Evolutionary conservation across 2,888 invertebrate species (phyloP).

Genomic region (Sycophila texana): DNA sequence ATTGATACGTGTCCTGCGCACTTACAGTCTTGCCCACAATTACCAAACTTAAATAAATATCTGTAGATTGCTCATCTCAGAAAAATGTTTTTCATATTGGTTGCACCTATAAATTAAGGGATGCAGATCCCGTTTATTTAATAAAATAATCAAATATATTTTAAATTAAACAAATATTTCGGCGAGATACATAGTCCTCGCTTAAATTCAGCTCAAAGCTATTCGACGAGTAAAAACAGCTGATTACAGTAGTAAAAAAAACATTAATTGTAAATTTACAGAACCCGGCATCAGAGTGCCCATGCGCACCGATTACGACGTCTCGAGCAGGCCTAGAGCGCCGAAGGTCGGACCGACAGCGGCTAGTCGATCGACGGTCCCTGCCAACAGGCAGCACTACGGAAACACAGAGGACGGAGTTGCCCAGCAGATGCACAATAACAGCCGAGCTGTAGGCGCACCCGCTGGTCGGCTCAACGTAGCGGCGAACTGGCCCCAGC

Average conservation of each 20-base stretch:
- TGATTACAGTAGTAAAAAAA: too few relatives aligned
- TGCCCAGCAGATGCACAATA: background rate
- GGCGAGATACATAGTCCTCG: too few relatives aligned
- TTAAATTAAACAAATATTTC: background rate
- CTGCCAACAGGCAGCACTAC: conserved; percentile 36
- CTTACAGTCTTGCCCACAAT: too few relatives aligned
- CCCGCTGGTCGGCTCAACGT: conserved; percentile 4
- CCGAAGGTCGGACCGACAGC: background rate
- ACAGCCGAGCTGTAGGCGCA: conserved; percentile 15
- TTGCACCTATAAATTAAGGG: too few relatives aligned
- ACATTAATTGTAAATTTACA: background rate
- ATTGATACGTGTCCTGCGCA: too few relatives aligned
- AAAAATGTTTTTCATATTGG: too few relatives aligned
- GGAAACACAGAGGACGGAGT: conserved; percentile 28
- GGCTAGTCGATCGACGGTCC: background rate
- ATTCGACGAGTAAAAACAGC: too few relatives aligned
- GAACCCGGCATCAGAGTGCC: conserved; percentile 43
- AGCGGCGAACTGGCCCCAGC: background rate
- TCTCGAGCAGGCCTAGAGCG: conserved; percentile 37
- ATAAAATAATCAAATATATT: too few relatives aligned
- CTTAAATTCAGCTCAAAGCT: too few relatives aligned
- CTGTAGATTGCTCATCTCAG: too few relatives aligned
- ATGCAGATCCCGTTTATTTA: too few relatives aligned
- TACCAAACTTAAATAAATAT: too few relatives aligned
- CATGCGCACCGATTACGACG: conserved; percentile 38